Evolutionary conservation across 2,797 vertebrate genomes (phyloP).

Genomic region (Fratercula arctica): DNA sequence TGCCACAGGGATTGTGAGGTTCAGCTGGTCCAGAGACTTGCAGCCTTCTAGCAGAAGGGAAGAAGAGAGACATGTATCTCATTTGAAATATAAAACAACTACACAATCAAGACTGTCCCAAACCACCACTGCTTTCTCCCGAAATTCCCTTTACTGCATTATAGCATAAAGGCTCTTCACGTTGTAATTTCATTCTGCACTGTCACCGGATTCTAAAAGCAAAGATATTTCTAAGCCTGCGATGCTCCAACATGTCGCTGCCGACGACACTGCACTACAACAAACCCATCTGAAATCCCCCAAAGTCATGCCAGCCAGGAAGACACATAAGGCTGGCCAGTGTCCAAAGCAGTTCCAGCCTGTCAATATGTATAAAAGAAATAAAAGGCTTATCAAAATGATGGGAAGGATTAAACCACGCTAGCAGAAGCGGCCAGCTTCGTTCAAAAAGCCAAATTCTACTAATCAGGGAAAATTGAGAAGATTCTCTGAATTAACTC

Average conservation of each 20-base stretch:
- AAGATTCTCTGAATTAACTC: not conserved
- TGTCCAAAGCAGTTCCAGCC: not conserved
- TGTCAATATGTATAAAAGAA: not conserved
- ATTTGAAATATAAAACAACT: not conserved
- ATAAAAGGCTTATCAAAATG: not conserved
- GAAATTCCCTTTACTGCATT: not conserved
- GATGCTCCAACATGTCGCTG: not conserved
- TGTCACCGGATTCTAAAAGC: not conserved
- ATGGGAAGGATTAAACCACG: not conserved
- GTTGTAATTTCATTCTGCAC: not conserved
- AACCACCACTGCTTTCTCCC: accelerated
- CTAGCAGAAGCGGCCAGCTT: not conserved
- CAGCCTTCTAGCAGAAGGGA: slow-evolving; percentile 74
- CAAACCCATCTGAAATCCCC: not conserved
- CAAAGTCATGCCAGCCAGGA: not conserved
- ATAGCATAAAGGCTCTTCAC: not conserved
- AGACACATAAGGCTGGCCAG: not conserved
- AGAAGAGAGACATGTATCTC: not conserved
- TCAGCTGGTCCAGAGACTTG: slow-evolving; percentile 88
- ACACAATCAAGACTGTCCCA: not conserved
- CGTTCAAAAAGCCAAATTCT: not conserved
- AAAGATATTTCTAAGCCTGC: not conserved
- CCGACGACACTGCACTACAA: not conserved
- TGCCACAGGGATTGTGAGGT: slow-evolving; percentile 86
- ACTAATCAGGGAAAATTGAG: slow-evolving; percentile 3